Evolutionary conservation across 1,140 invertebrate species (phyloP).

Genomic region (Frieseomelitta varia): DNA sequence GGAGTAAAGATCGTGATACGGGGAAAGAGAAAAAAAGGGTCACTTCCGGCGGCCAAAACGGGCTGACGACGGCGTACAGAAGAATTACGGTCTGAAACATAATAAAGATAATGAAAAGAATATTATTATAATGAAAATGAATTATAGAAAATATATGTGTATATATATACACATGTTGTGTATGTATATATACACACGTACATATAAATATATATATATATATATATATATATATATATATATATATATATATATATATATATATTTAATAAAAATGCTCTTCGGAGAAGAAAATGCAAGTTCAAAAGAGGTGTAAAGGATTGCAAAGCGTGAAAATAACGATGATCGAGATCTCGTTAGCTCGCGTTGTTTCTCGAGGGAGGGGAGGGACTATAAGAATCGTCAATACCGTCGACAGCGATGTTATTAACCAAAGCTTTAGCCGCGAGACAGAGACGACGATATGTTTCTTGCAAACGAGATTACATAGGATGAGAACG

Average conservation of each 20-base stretch:
- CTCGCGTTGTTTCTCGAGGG: slow-evolving; percentile 23
- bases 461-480: slow-evolving; percentile 69
- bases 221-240: no score
- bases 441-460: slow-evolving; percentile 57
- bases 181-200: slow-evolving; percentile 49
- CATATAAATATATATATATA: no score
- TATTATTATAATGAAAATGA: no score
- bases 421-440: slow-evolving; percentile 68
- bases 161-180: no score
- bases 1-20: background rate
- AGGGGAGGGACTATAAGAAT: slow-evolving; percentile 44
- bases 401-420: slow-evolving; percentile 66
- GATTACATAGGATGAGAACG: slow-evolving; percentile 35
- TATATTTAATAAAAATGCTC: slow-evolving; percentile 61
- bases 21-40: slow-evolving; percentile 11
- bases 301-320: slow-evolving; percentile 54
- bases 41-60: slow-evolving; percentile 64
- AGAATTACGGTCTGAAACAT: slow-evolving; percentile 77
- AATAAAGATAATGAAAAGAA: slow-evolving; percentile 51
- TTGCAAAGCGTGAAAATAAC: slow-evolving; percentile 49
- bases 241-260: slow-evolving; percentile 37
- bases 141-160: no score
- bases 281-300: slow-evolving; percentile 43
- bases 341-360: slow-evolving; percentile 49
- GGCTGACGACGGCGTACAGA: slow-evolving; percentile 54